Conservation (phyloP, 1,140 invertebrate genomes). For the Euglossa dilemma region DNA sequence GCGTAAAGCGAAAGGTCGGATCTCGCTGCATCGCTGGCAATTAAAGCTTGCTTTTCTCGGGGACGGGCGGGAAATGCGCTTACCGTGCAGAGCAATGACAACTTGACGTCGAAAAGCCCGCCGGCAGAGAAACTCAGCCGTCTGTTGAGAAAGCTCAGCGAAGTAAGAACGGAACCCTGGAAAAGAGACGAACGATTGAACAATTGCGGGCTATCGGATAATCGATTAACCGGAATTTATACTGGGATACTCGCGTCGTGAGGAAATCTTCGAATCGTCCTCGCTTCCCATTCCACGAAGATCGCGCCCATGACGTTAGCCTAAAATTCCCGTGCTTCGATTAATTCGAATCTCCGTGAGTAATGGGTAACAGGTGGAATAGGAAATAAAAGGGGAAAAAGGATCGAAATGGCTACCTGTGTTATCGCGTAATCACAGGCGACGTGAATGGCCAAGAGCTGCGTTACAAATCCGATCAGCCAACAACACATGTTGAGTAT, state of each 20-base stretch:
- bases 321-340: conserved; percentile 54
- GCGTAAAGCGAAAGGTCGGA: too few species aligned
- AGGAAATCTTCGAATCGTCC: conserved; percentile 10
- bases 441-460: conserved; percentile 70
- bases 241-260: conserved; percentile 30
- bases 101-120: conserved; percentile 77
- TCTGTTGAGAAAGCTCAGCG: conserved; percentile 75
- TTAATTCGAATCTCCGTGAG: too few species aligned
- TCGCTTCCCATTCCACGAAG: conserved; percentile 68
- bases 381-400: too few species aligned
- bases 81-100: conserved; percentile 77
- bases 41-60: not conserved
- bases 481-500: conserved; percentile 67
- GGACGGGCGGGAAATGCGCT: conserved; percentile 8
- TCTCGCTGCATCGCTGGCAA: not conserved
- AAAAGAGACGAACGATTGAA: not conserved
- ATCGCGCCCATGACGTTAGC: conserved; percentile 71
- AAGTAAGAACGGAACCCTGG: conserved; percentile 58
- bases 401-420: conserved; percentile 67
- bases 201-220: too few species aligned
- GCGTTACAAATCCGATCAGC: conserved; percentile 65
- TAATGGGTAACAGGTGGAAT: too few species aligned
- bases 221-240: not conserved
- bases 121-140: conserved; percentile 76
- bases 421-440: conserved; percentile 69